Conservation (phyloP, 2,888 invertebrate genomes). For the Prosapia bicincta region DNA sequence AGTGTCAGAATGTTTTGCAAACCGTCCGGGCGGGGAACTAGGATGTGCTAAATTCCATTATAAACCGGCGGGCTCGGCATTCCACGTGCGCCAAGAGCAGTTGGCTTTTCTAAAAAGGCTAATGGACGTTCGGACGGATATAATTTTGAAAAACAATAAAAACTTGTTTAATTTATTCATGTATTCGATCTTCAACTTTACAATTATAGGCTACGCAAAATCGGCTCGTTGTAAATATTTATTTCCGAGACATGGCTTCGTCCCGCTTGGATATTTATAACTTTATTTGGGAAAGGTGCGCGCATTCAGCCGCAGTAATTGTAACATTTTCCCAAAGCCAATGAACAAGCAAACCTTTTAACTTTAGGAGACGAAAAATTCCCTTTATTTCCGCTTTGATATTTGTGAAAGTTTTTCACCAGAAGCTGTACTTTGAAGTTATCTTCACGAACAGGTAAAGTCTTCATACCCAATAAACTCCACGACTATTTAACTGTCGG, state of each 20-base stretch:
- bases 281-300: too few species aligned
- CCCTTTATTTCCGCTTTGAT: too few species aligned
- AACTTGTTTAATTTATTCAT: neutral
- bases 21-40: neutral
- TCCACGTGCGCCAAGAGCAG: neutral
- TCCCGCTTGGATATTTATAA: neutral
- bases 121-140: neutral
- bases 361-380: too few species aligned
- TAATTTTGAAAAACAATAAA: neutral
- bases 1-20: neutral
- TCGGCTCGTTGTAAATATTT: neutral
- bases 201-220: neutral
- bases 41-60: neutral
- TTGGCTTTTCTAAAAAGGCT: slow-evolving; percentile 2
- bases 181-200: neutral
- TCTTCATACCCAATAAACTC: too few species aligned
- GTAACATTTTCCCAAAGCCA: too few species aligned
- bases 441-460: too few species aligned
- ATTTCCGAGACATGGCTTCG: neutral
- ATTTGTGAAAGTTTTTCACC: too few species aligned
- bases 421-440: too few species aligned
- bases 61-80: neutral
- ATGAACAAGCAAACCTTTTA: too few species aligned
- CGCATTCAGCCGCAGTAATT: too few species aligned
- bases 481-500: too few species aligned